phyloP scores from a whole-genome alignment of 2,797 vertebrate species.

The Muraenolepis orangiensis region DNA sequence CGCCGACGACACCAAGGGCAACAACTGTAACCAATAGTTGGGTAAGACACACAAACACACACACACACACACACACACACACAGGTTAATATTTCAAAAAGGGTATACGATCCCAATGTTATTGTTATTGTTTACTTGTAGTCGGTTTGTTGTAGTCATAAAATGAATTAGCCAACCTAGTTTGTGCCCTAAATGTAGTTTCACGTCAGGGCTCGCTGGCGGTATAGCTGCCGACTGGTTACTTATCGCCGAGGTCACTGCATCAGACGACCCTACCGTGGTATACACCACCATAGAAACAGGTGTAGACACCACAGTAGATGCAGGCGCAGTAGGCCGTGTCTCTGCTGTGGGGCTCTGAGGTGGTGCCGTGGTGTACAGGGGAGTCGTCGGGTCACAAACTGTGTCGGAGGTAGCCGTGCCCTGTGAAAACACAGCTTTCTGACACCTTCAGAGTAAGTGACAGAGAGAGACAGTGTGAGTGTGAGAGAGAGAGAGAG shows the following conservation, averaged over 20 bases:
- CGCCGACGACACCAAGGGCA: not conserved
- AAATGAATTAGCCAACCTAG: slow-evolving; percentile 32
- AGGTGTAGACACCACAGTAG: not conserved
- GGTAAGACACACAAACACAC: slow-evolving; percentile 12
- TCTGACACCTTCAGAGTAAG: slow-evolving; percentile 56
- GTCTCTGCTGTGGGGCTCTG: fast-evolving
- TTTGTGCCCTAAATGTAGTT: too few relatives aligned
- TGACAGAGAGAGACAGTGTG: not conserved
- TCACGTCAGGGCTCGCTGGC: too few relatives aligned
- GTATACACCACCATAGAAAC: not conserved
- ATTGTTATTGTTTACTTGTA: too few relatives aligned
- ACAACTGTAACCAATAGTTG: slow-evolving; percentile 30
- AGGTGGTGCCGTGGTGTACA: too few relatives aligned
- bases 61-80: not conserved
- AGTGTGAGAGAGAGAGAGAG: not conserved
- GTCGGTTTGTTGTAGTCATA: not conserved
- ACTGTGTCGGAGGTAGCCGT: slow-evolving; percentile 38
- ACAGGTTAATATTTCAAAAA: slow-evolving; percentile 15
- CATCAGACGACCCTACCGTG: not conserved
- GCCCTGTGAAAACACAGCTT: slow-evolving; percentile 38
- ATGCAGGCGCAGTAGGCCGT: not conserved
- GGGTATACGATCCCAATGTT: not conserved
- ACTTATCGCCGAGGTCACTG: not conserved
- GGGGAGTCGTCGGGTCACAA: slow-evolving; percentile 31
- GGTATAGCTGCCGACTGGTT: not conserved